Evolutionary conservation across 2,113 vertebrate genomes (phyloP).

Genomic region (Bubo bubo): DNA sequence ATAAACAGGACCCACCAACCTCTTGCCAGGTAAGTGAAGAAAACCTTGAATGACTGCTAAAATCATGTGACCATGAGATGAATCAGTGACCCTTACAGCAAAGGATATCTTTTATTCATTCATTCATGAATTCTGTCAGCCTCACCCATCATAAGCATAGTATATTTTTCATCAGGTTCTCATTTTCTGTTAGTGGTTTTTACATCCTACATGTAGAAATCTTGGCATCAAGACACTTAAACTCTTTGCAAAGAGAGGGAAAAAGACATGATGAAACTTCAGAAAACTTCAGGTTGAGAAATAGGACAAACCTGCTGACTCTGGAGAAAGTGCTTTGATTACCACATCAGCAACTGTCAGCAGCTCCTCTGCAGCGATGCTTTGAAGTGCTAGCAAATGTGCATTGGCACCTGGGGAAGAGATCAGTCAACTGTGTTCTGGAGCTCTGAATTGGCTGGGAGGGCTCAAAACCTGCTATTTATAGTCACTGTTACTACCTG

Average conservation of each 20-base stretch:
- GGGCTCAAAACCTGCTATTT: slow-evolving; percentile 24
- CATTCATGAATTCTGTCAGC: neutral
- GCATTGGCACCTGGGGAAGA: neutral
- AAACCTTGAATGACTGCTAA: neutral
- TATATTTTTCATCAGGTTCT: neutral
- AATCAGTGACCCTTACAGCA: neutral
- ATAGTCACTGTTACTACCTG: slow-evolving; percentile 34
- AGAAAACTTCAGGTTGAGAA: neutral
- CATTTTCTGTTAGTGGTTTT: neutral
- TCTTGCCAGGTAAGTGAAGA: neutral
- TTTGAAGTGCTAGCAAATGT: neutral
- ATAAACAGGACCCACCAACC: neutral
- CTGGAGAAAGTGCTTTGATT: neutral
- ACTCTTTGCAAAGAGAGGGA: neutral
- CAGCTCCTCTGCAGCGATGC: neutral
- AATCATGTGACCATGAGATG: neutral
- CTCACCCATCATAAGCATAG: neutral
- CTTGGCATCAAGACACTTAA: neutral
- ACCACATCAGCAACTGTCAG: neutral
- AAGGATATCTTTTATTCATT: neutral
- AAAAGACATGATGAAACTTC: neutral
- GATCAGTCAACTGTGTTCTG: neutral
- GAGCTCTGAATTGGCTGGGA: slow-evolving; percentile 10
- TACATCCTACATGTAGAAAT: neutral
- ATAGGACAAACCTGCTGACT: slow-evolving; percentile 19